Evolutionary conservation across 2,797 vertebrate genomes (phyloP).

Genomic region (Sebastes minor): DNA sequence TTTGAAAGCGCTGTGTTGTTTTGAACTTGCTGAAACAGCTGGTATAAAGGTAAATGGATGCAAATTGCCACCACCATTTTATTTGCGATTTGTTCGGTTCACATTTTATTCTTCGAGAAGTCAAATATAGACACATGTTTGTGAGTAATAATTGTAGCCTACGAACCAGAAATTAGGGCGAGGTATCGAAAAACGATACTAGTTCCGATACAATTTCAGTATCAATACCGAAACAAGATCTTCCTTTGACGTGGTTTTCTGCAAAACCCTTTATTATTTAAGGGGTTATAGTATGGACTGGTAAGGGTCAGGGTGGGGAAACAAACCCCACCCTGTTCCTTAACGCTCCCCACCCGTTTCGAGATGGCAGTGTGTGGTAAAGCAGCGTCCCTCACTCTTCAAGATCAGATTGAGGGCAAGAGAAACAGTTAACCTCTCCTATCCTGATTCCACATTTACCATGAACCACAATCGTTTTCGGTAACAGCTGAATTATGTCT

Average conservation of each 20-base stretch:
- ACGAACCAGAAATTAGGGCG: background rate
- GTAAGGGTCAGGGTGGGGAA: background rate
- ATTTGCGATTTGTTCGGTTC: background rate
- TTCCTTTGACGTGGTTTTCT: background rate
- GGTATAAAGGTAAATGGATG: background rate
- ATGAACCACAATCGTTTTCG: fast-evolving
- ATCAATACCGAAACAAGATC: background rate
- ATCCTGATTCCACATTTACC: background rate
- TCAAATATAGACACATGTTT: background rate
- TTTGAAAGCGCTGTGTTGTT: background rate
- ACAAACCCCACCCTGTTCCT: background rate
- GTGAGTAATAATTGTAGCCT: background rate
- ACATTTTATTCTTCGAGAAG: background rate
- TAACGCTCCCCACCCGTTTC: background rate
- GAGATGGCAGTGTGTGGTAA: background rate
- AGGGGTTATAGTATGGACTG: background rate
- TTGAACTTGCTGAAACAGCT: background rate
- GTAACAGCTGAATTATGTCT: background rate
- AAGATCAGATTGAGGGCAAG: background rate
- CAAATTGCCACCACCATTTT: background rate
- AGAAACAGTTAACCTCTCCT: background rate
- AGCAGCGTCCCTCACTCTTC: background rate
- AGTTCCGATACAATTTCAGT: background rate
- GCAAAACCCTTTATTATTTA: background rate
- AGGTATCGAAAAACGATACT: background rate